These are phyloP conservation scores for Parasteatoda tepidariorum DNA, from an alignment of 1,140 invertebrate species.

Conservation along the genomic window DNA sequence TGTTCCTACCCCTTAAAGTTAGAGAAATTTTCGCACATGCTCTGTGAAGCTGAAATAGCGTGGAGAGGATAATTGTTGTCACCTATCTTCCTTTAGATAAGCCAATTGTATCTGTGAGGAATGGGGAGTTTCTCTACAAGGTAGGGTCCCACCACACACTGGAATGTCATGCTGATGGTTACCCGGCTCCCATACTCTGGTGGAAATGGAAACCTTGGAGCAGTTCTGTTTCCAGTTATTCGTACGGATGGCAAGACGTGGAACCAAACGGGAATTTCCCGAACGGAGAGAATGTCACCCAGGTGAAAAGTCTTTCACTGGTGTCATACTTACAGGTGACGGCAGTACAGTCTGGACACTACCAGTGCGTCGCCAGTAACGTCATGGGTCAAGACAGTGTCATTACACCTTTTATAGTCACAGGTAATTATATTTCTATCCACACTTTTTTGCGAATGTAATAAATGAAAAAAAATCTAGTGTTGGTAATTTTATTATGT, in stretches of 20 bases:
- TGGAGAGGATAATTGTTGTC: too few relatives aligned
- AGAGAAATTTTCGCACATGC: too few relatives aligned
- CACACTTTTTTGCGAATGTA: too few relatives aligned
- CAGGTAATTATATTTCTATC: constrained; percentile 25
- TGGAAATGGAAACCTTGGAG: constrained; percentile 61
- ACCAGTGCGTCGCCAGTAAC: constrained; percentile 51
- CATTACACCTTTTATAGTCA: constrained; percentile 48
- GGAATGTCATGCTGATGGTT: constrained; percentile 50
- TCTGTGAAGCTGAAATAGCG: too few relatives aligned
- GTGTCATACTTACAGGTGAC: constrained; percentile 11
- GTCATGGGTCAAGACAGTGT: constrained; percentile 15
- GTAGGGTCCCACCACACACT: constrained; percentile 27
- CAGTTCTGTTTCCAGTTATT: background rate
- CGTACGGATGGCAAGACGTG: constrained; percentile 23
- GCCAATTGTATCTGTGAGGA: constrained; percentile 40
- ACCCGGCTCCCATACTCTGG: constrained; percentile 40
- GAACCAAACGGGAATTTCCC: background rate
- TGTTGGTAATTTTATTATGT: too few relatives aligned
- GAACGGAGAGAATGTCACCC: constrained; percentile 20
- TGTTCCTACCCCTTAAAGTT: too few relatives aligned
- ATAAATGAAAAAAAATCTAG: too few relatives aligned
- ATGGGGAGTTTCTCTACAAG: constrained; percentile 26
- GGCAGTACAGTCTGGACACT: constrained; percentile 38
- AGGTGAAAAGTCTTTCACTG: background rate
- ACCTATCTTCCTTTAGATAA: constrained; percentile 38